These are phyloP conservation scores for Macrosteles quadrilineatus DNA, from an alignment of 1,140 invertebrate species.

Conservation along the genomic window DNA sequence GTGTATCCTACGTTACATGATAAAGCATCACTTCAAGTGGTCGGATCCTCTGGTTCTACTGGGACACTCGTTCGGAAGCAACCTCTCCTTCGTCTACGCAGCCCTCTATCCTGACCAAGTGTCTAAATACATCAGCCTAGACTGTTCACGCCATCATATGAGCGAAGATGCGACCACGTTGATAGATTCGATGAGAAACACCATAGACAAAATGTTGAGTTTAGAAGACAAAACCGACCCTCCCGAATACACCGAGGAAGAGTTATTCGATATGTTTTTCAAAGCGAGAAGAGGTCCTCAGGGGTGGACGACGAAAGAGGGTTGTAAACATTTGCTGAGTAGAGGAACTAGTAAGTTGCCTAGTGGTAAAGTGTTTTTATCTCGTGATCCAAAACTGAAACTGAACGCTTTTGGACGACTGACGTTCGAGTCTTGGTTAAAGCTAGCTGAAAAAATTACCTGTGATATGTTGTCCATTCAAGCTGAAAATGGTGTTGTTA, in stretches of 20 bases:
- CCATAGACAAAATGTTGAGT: conserved; percentile 42
- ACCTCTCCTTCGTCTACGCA: conserved; percentile 75
- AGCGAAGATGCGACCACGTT: conserved; percentile 39
- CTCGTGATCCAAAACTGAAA: conserved; percentile 67
- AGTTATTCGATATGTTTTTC: conserved; percentile 67
- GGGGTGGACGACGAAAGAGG: conserved; percentile 46
- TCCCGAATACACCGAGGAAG: conserved; percentile 52
- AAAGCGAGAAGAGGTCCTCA: conserved; percentile 54
- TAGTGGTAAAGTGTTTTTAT: conserved; percentile 59
- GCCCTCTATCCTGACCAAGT: conserved; percentile 73
- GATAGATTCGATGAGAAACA: conserved; percentile 39
- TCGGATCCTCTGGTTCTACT: conserved; percentile 66
- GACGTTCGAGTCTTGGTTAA: conserved; percentile 38
- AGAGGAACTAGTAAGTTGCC: conserved; percentile 60
- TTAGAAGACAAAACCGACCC: conserved; percentile 39
- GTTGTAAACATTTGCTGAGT: conserved; percentile 67
- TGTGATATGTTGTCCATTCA: conserved; percentile 29
- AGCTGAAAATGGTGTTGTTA: conserved; percentile 29
- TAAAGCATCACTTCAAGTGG: conserved; percentile 78
- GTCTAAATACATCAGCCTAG: conserved; percentile 68
- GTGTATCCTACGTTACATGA: conserved; percentile 52
- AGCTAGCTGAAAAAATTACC: conserved; percentile 36
- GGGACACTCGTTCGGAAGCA: conserved; percentile 80
- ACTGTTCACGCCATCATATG: conserved; percentile 54
- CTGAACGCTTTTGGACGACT: conserved; percentile 39